These are phyloP conservation scores for Macrostomum lignano DNA, from an alignment of 1,140 invertebrate species.

Conservation along the genomic window DNA sequence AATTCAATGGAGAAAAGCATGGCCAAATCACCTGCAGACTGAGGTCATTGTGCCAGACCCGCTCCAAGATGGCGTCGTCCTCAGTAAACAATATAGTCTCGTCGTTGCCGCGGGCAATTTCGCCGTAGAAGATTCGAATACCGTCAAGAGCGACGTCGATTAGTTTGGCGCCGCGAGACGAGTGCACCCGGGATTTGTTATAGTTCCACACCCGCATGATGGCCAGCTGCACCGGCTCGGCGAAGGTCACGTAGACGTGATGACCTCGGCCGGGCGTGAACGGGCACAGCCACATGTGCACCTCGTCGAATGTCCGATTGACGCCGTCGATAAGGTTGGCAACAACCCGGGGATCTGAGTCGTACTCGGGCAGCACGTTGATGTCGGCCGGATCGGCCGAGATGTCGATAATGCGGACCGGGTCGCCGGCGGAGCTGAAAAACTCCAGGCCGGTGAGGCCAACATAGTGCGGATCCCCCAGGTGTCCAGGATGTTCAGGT, in stretches of 20 bases:
- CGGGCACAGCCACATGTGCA: slow-evolving; percentile 43
- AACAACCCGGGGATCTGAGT: slow-evolving; percentile 34
- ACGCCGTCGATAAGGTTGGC: slow-evolving; percentile 40
- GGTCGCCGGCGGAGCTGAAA: slow-evolving; percentile 37
- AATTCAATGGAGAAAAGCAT: too few species aligned
- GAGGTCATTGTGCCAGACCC: slow-evolving; percentile 42
- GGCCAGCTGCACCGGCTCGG: slow-evolving; percentile 33
- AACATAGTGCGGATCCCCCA: slow-evolving; percentile 53
- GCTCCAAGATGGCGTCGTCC: slow-evolving; percentile 40
- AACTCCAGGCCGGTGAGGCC: slow-evolving; percentile 50
- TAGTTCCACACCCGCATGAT: slow-evolving; percentile 53
- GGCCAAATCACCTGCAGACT: too few species aligned
- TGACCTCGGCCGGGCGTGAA: slow-evolving; percentile 33
- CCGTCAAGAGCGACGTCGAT: too few species aligned
- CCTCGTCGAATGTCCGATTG: slow-evolving; percentile 42
- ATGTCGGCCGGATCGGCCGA: slow-evolving; percentile 34
- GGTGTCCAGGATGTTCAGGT: slow-evolving; percentile 40
- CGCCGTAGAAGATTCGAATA: too few species aligned
- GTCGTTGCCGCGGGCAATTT: not conserved
- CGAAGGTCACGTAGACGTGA: slow-evolving; percentile 34
- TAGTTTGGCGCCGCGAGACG: slow-evolving; percentile 42
- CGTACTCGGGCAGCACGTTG: slow-evolving; percentile 34
- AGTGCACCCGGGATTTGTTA: slow-evolving; percentile 40
- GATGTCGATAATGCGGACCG: slow-evolving; percentile 30
- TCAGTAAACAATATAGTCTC: slow-evolving; percentile 53